Conservation (phyloP, 2,888 invertebrate genomes). For the Oxycera nigricornis region DNA sequence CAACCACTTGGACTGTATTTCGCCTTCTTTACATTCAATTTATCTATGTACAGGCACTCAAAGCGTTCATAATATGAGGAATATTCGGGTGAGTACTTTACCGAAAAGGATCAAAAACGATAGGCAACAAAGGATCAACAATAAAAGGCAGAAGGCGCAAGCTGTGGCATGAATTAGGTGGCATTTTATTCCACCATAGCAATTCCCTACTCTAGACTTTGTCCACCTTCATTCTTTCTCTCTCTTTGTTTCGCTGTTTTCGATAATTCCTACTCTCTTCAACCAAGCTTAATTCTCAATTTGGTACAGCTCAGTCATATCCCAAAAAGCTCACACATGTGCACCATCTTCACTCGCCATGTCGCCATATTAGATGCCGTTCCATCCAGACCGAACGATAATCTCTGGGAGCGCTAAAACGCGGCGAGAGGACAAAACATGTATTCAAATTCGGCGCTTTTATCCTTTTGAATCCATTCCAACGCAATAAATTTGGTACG, state of each 20-base stretch:
- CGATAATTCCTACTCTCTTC: neutral
- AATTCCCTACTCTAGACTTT: neutral
- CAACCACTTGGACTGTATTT: too few relatives aligned
- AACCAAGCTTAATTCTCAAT: constrained; percentile 25
- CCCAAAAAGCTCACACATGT: constrained; percentile 21
- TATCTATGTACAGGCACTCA: too few relatives aligned
- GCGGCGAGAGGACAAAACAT: constrained; percentile 26
- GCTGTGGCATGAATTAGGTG: too few relatives aligned
- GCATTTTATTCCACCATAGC: neutral
- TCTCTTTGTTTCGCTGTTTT: neutral
- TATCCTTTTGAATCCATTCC: constrained; percentile 16
- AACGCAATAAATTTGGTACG: neutral
- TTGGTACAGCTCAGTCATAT: neutral
- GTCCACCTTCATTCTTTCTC: neutral
- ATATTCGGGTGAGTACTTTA: constrained; percentile 22
- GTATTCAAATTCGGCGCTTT: constrained; percentile 44
- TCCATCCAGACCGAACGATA: constrained; percentile 22
- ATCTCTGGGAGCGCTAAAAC: neutral
- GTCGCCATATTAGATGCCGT: neutral
- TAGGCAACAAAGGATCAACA: constrained; percentile 44
- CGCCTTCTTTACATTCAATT: too few relatives aligned
- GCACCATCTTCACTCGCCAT: constrained; percentile 8
- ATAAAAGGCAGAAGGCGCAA: neutral
- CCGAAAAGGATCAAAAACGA: constrained; percentile 27
- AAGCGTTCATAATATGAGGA: constrained; percentile 17